Evolutionary conservation across 1,140 invertebrate genomes (phyloP), one percentile per base, ranked within the genome.

Genomic region (Bombus pascuorum): DNA sequence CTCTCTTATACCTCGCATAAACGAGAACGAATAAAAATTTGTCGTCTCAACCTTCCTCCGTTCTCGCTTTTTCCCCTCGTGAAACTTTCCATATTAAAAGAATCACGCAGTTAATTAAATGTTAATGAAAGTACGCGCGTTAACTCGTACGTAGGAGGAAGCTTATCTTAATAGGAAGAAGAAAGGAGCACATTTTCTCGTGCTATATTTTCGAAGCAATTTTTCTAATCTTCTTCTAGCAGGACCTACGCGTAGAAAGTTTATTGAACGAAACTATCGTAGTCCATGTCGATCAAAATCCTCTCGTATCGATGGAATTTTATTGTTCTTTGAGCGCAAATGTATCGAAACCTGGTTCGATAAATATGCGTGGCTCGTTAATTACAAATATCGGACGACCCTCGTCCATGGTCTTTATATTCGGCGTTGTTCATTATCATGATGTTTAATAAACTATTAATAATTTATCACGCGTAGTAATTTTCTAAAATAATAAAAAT

Each of bases 401-500:
- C 18, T 53, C 6, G 5, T 53, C 5, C 47, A 53, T 53, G 5
- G 47, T 53, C 47, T 2, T 18, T 22, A 22, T 8, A 53, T 18
- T 22, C 18, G 22, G 18, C 47, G 18, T 53, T 22, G 15, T 53
- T 53, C 47, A 8, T 28, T 32, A 13, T 44, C 2, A 22, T 53
- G 4, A 62, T 62, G 28, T 62, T 12, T 62, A 12, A 62, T n/a
- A 62, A 62, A 62, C 10, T 62, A 62, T n/a, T 28, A 28, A 28
- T 62, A 28, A 59, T 28, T 10, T 78, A 78, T 59, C 59, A 57
- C 37, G 59, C 28, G 1, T 13, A 37, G 53, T 53, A 59, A 79
- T 79, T 62, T 62, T 13, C 59, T 62, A 13, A 59, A 79, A 44
- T 71, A 68, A 79, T 71, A 44, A 59, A 84, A 71, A 8, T 59